Evolutionary conservation across 35 echinoderm and acorn worm genomes (phyloP), one percentile per base, ranked within the genome.

Genomic region (Ophiothrix spiculata): DNA sequence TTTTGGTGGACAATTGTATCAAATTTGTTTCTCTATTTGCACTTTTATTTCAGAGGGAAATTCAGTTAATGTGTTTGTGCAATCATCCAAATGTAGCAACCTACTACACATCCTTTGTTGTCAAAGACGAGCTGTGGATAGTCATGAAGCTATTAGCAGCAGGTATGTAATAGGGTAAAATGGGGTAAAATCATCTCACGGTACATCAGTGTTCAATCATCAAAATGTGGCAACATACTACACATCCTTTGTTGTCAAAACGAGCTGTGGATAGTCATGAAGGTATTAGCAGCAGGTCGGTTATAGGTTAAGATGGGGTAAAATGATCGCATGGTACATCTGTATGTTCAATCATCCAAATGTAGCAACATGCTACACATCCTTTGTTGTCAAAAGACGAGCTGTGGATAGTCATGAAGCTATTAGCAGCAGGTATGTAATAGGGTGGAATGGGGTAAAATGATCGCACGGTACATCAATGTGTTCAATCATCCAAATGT

Each of bases 251-350:
- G 96, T 99, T 0, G 90, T 91, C 25, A 94, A 94, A 36, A 99
- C 54, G 96, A 99, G 42, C 69, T 99, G 16, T 99, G 96, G 96
- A 75, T 99, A 0, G 86, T 99, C 4, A 99, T 99, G 96, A 99
- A 92, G 41, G 86, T 99, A 2, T 80, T 99, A 25, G 89, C 89
- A 39, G 92, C 92, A 86, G 96, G 93, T 95, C 77, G 77, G 11
- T 63, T 32, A 49, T n/a, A n/a, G n/a, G 0, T 64, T 23, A 0
- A 23, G 35, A 17, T 29, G 23, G 45, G 45, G 1, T 25, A 14
- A 46, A 56, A 37, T 37, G 74, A 38, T 19, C 83, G 93, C 91
- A 97, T 89, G 86, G 95, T 93, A 80, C 93, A 93, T 19, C 95
- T 93, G 74, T 97, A 91, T 81, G 64, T 97, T 91, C 37, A 90